Evolutionary conservation across 1,140 invertebrate species (phyloP).

Genomic region (Heliothis subflexa): DNA sequence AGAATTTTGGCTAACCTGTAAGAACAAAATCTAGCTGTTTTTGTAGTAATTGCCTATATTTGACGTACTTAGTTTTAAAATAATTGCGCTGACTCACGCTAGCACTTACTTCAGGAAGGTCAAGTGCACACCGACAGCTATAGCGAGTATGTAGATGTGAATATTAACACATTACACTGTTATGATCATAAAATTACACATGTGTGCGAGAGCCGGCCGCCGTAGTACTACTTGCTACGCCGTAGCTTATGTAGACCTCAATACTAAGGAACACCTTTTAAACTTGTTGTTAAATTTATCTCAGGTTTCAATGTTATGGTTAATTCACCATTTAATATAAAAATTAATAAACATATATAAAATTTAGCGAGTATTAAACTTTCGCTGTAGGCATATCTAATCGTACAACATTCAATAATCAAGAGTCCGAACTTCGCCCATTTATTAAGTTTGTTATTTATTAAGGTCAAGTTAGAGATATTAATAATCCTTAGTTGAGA

Average conservation of each 20-base stretch:
- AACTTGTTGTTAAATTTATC: too few species aligned
- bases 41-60: not conserved
- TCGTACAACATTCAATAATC: conserved; percentile 28
- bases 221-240: conserved; percentile 21
- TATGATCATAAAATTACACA: conserved; percentile 1
- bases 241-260: conserved; percentile 1
- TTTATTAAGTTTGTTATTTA: conserved; percentile 30
- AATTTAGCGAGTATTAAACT: not conserved
- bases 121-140: conserved; percentile 1
- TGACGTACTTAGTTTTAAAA: not conserved
- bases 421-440: conserved; percentile 19
- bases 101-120: conserved; percentile 7
- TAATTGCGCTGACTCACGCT: not conserved
- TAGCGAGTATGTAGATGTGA: conserved; percentile 4
- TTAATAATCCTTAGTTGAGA: not conserved
- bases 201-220: conserved; percentile 1
- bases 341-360: not conserved
- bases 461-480: conserved; percentile 29
- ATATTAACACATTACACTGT: conserved; percentile 11
- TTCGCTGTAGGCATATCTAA: not conserved
- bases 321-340: not conserved
- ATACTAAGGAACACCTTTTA: not conserved
- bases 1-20: not conserved
- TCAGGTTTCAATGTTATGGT: too few species aligned
- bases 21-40: not conserved